These are phyloP conservation scores for Neodiprion fabricii DNA, from an alignment of 1,140 invertebrate genomes.

Conservation along the genomic window DNA sequence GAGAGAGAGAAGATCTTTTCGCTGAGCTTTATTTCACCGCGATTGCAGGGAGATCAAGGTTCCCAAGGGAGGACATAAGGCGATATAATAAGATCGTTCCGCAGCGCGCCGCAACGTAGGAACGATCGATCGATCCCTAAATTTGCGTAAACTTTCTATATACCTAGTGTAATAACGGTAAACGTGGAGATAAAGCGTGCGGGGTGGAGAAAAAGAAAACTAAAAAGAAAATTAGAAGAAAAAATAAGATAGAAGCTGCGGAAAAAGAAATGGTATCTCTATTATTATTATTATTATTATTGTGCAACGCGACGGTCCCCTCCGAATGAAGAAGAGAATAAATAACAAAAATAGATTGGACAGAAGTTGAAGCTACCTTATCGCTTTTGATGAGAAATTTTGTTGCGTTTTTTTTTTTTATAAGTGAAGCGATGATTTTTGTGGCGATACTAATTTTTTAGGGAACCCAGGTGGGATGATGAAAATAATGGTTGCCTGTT, in stretches of 20 bases:
- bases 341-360: background rate
- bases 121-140: background rate
- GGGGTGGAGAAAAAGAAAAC: background rate
- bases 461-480: no score
- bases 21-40: no score
- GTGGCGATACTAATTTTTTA: no score
- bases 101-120: background rate
- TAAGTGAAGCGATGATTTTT: no score
- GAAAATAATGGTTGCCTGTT: no score
- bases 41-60: background rate
- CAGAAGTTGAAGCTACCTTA: background rate
- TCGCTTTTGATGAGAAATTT: no score
- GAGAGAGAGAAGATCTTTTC: no score
- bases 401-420: no score
- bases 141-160: background rate
- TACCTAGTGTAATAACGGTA: background rate
- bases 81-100: conserved; percentile 3
- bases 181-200: background rate
- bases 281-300: background rate
- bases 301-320: background rate
- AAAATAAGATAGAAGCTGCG: background rate
- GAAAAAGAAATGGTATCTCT: no score
- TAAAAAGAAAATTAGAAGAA: background rate
- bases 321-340: background rate
- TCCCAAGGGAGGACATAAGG: background rate